Evolutionary conservation across 2,888 invertebrate species (phyloP), one percentile per base, ranked within the genome.

Genomic region (Ceramica pisi): DNA sequence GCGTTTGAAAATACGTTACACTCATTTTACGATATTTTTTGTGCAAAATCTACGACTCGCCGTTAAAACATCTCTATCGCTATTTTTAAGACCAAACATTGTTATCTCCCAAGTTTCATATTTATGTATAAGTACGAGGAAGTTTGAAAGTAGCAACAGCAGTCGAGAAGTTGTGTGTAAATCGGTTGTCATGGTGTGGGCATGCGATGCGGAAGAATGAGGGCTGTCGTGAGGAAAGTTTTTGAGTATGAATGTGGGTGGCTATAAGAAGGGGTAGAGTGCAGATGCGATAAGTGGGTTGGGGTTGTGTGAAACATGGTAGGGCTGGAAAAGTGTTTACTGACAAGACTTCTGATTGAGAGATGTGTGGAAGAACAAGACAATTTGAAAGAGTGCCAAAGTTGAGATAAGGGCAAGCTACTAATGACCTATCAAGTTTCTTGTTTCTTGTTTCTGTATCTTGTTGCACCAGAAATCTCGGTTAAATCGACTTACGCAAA

Each of bases 131-230:
- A 38, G 38, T 44, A 57, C 4, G 50, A 5, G 23, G 26, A 77
- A 77, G 56, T 77, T 72, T 21, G 35, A 57, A 72, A 77, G 56
- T 72, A 77, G 31, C 21, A 50, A 35, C 69, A 50, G 69, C 41
- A 67, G 41, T 31, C 21, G 48, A 50, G 19, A 77, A 72, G 48
- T 68, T 68, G n/a, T 44, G 50, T 75, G 55, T 44, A 21, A 77
- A 77, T 68, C 77, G 56, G 56, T 50, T 77, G 77, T 57, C 77
- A 21, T 48, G 35, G 53, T 48, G 50, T 41, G 41, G 10, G 55
- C 67, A 67, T 67, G 41, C 35, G 77, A 68, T 68, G 67, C 31
- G 71, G 55, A 72, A 77, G 69, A 67, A 77, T 26, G 19, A 77
- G 50, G 44, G 35, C 50, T 68, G 14, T 50, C 35, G n/a, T 21